Base-by-base conservation (phyloP, 2,797 vertebrate genomes). In the Zenarchopterus dispar region DNA sequence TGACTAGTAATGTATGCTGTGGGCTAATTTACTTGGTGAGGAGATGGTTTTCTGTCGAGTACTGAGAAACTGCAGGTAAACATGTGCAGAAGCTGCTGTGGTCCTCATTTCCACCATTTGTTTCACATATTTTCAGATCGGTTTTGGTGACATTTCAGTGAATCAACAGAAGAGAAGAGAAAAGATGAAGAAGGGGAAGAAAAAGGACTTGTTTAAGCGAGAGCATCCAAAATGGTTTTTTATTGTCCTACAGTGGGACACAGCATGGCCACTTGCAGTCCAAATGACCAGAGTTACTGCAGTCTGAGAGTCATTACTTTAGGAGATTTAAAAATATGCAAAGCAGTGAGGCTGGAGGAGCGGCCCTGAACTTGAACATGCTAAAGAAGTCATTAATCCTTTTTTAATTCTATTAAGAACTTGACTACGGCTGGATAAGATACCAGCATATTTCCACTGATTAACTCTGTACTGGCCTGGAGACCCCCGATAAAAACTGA, bases 391-490 rank as follows among this genome's bases (percentile, higher is more conserved):
- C 80, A 90, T 89, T 91, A 91, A 92, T 93, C 89, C 84, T 58
- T 73, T n/a, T 84, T 84, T 91, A 90, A 92, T 91, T 92, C 92
- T 89, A 89, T 91, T 88, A 90, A 81, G 88, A 87, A 80, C 75
- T 84, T 85, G 68, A 83, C 80, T 77, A 75, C 77, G 75, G 87
- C 75, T 74, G 86, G 78, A 82, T 86, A 77, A 85, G 67, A 82
- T 82, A 62, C 66, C 74, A 74, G 70, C 78, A 66, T 73, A 84
- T 75, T 84, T 85, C 69, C 76, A 80, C 67, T 69, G 73, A 72
- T 65, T 62, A 41, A 19, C 26, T 73, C 56, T 69, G 52, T 72
- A 77, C 77, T 70, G 66, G 75, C 66, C 67, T 61, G 36, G 77
- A 84, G 69, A 86, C 49, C 39, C 21, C 51, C 22, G 46, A 31